phyloP scores from a whole-genome alignment of 2,113 vertebrate species.

The Camelus dromedarius region DNA sequence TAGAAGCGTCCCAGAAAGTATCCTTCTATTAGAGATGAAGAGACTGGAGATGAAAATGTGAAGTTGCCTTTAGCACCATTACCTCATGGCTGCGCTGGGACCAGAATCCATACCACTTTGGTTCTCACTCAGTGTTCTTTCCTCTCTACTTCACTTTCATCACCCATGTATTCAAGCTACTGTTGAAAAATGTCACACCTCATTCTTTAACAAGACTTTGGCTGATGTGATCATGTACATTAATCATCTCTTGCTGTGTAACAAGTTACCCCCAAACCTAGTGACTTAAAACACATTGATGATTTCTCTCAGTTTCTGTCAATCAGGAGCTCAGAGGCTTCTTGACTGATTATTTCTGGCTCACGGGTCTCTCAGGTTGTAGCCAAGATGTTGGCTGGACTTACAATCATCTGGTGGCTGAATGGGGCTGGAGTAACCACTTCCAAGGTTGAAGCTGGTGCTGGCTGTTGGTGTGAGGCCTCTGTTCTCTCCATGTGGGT shows the following conservation, averaged over 20 bases:
- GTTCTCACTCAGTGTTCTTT: not conserved
- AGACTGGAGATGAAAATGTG: not conserved
- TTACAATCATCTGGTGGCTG: not conserved
- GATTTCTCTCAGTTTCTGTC: not conserved
- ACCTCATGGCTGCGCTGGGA: not conserved
- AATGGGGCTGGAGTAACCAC: not conserved
- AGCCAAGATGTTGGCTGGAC: not conserved
- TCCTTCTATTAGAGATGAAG: not conserved
- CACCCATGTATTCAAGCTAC: not conserved
- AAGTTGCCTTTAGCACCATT: not conserved
- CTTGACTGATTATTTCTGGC: not conserved
- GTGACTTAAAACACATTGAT: not conserved
- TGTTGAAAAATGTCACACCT: not conserved
- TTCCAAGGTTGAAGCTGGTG: not conserved
- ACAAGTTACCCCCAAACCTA: not conserved
- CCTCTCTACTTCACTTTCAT: not conserved
- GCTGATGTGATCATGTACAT: not conserved
- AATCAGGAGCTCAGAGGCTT: not conserved
- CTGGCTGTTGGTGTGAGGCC: not conserved
- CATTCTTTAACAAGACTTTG: not conserved
- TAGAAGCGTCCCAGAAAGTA: not conserved
- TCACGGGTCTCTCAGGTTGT: not conserved
- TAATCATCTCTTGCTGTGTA: not conserved
- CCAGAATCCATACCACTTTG: not conserved
- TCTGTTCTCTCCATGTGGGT: not conserved